These are phyloP conservation scores for Cavia porcellus DNA, from an alignment of 2,113 vertebrate species.

Conservation along the genomic window DNA sequence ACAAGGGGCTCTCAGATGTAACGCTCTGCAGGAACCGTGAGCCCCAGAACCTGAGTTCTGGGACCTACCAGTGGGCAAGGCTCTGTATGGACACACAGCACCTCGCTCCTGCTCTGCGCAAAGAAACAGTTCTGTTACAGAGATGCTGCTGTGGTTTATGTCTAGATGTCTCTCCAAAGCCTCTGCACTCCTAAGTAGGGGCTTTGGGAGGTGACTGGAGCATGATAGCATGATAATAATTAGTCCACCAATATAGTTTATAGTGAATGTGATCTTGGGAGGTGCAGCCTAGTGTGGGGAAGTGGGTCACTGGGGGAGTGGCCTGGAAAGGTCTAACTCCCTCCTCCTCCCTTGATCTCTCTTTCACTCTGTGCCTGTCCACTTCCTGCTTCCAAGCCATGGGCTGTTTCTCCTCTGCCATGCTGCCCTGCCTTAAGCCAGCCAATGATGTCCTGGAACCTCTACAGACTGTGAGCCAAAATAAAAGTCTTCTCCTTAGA, in stretches of 20 bases:
- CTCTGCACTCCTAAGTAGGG: not conserved
- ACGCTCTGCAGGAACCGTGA: not conserved
- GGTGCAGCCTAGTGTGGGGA: not conserved
- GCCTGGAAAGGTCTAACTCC: not conserved
- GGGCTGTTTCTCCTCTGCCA: not conserved
- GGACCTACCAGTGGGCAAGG: not conserved
- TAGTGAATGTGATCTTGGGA: not conserved
- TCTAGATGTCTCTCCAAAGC: not conserved
- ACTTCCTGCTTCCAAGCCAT: not conserved
- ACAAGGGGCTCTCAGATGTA: accelerated
- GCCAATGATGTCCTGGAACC: not conserved
- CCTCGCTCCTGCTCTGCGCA: not conserved
- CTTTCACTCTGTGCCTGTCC: not conserved
- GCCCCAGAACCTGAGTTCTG: not conserved
- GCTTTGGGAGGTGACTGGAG: not conserved
- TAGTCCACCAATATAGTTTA: not conserved
- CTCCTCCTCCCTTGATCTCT: not conserved
- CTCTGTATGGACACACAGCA: not conserved
- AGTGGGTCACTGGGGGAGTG: not conserved
- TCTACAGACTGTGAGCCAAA: not conserved
- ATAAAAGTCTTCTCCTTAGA: not conserved
- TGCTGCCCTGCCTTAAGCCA: not conserved
- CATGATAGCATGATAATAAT: not conserved
- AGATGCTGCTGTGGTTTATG: not conserved
- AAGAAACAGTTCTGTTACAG: not conserved